Conservation (phyloP, 2,888 invertebrate genomes). For the Eurois occulta region DNA sequence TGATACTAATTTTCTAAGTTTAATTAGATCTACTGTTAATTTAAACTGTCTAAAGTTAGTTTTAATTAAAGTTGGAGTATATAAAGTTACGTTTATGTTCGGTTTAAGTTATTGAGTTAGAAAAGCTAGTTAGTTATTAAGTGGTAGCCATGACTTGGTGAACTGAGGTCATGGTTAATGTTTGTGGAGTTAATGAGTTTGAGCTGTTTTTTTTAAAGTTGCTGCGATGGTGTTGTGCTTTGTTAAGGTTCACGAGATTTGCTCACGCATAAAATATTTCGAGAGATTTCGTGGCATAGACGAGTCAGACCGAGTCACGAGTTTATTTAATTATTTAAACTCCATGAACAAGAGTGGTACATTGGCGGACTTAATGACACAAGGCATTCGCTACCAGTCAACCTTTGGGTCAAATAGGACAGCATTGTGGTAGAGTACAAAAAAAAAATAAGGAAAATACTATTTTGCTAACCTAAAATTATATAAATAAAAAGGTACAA, state of each 20-base stretch:
- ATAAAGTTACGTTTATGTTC: slow-evolving; percentile 37
- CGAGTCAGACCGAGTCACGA: neutral
- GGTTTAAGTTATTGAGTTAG: slow-evolving; percentile 34
- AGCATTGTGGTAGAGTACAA: no score
- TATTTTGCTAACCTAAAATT: no score
- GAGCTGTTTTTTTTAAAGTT: neutral
- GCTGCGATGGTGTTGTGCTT: neutral
- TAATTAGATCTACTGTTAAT: slow-evolving; percentile 56
- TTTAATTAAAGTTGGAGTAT: slow-evolving; percentile 50
- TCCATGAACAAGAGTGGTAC: no score
- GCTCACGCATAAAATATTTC: neutral
- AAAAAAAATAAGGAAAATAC: no score
- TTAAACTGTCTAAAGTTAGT: slow-evolving; percentile 52
- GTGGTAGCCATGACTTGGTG: slow-evolving; percentile 23
- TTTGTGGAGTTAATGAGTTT: slow-evolving; percentile 12
- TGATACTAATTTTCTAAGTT: slow-evolving; percentile 58
- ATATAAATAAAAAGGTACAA: no score
- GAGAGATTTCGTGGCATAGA: neutral
- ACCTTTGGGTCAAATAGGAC: no score
- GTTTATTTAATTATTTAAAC: no score
- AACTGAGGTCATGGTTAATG: slow-evolving; percentile 10
- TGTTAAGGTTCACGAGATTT: neutral
- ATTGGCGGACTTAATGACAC: no score
- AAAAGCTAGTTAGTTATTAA: slow-evolving; percentile 17
- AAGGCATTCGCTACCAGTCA: no score